Evolutionary conservation across 2,888 invertebrate species (phyloP).

Genomic region (Seira ritae): DNA sequence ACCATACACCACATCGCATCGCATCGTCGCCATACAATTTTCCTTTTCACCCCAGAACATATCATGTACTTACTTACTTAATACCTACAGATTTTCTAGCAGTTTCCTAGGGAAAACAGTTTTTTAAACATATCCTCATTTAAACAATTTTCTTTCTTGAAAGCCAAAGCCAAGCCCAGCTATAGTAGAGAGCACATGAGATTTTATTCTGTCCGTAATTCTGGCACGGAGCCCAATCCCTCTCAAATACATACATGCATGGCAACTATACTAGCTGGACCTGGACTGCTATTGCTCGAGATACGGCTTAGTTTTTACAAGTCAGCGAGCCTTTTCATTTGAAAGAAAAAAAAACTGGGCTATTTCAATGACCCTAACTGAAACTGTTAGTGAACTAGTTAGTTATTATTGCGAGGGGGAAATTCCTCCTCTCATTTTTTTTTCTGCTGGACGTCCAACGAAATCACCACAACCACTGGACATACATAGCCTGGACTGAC

Average conservation of each 20-base stretch:
- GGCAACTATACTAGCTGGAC: too few species aligned
- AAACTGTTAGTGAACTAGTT: conserved; percentile 44
- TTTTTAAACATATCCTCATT: background rate
- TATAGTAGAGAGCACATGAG: conserved; percentile 40
- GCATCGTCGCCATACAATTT: too few species aligned
- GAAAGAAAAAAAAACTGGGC: background rate
- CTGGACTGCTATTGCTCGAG: too few species aligned
- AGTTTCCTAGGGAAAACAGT: too few species aligned
- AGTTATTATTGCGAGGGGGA: conserved; percentile 43
- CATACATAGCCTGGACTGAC: too few species aligned
- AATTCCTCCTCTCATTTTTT: conserved; percentile 34
- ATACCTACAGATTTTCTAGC: too few species aligned
- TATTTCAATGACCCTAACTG: conserved; percentile 27
- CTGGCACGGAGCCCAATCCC: conserved; percentile 55
- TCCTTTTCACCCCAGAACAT: too few species aligned
- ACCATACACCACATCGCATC: too few species aligned
- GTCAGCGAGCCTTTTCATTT: background rate
- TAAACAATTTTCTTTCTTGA: conserved; percentile 14
- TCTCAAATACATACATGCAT: conserved; percentile 3
- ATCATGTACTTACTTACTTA: too few species aligned
- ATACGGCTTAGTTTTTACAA: background rate
- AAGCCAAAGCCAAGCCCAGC: conserved; percentile 12
- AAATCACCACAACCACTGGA: too few species aligned
- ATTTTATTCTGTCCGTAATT: conserved; percentile 34
- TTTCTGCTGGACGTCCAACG: background rate